Evolutionary conservation across 1,140 invertebrate species (phyloP).

Genomic region (Elymnias hypermnestra): DNA sequence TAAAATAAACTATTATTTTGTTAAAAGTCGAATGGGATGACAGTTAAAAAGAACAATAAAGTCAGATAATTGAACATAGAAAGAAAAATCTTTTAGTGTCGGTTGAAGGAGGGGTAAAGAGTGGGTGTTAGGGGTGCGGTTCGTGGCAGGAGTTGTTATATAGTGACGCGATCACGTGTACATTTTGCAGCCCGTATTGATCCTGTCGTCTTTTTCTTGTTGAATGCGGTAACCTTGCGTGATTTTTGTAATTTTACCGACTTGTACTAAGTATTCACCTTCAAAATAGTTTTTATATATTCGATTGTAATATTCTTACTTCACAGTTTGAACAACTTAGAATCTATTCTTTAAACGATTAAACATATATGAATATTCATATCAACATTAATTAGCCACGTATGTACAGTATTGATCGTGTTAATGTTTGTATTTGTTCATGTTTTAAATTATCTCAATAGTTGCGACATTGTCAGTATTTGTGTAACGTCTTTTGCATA

Average conservation of each 20-base stretch:
- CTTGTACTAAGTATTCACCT: not conserved
- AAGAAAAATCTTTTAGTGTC: constrained; percentile 62
- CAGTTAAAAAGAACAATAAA: not conserved
- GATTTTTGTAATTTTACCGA: constrained; percentile 36
- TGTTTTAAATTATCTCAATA: constrained; percentile 1
- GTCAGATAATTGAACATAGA: constrained; percentile 17
- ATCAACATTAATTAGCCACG: not conserved
- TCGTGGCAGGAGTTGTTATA: constrained; percentile 64
- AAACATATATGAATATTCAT: not conserved
- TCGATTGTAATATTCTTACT: not conserved
- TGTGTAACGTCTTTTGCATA: not conserved
- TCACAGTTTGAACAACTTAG: no score
- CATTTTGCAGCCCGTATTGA: constrained; percentile 74
- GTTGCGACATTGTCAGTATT: not conserved
- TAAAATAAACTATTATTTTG: no score
- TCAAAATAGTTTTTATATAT: not conserved
- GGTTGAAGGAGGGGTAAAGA: constrained; percentile 46
- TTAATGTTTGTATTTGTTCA: not conserved
- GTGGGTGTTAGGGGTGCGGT: constrained; percentile 65
- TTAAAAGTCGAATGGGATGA: no score
- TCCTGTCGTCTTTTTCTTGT: constrained; percentile 72
- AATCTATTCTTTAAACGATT: not conserved
- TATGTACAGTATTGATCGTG: not conserved
- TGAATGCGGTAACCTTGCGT: constrained; percentile 51
- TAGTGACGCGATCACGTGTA: constrained; percentile 74